Conservation (phyloP, 2,888 invertebrate species). For the Melinaea menophilus region DNA sequence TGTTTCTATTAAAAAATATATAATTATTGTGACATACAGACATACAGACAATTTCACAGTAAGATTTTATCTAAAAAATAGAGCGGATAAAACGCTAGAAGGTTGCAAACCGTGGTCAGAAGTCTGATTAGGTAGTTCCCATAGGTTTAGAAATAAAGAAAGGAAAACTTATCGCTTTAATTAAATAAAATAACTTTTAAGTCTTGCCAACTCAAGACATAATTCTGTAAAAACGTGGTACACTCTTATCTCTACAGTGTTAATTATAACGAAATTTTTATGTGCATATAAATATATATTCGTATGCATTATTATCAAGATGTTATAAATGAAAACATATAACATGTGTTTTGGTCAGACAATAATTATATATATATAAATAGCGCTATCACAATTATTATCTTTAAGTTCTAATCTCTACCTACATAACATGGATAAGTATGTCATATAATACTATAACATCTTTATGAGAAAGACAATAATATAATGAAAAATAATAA, state of each 20-base stretch:
- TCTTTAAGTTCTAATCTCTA: no score
- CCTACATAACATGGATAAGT: no score
- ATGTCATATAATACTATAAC: no score
- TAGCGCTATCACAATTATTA: no score
- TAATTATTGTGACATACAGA: not conserved
- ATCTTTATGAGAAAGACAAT: not conserved
- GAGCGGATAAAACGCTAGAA: conserved; percentile 7
- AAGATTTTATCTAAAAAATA: conserved; percentile 11
- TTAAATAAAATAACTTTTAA: not conserved
- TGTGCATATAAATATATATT: no score
- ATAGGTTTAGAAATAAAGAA: conserved; percentile 8
- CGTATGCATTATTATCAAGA: no score
- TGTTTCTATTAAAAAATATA: no score
- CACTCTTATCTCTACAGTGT: not conserved
- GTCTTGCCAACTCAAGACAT: not conserved
- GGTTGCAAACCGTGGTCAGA: conserved; percentile 12
- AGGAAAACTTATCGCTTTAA: conserved; percentile 5
- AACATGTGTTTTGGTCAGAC: no score
- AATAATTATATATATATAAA: no score
- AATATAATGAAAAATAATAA: not conserved
- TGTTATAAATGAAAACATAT: no score
- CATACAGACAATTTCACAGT: not conserved
- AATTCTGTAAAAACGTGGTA: not conserved
- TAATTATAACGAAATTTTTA: no score
- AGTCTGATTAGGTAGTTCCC: conserved; percentile 17